Evolutionary conservation across 2,797 vertebrate species (phyloP), one percentile per base, ranked within the genome.

Genomic region (Sebastiscus tertius): DNA sequence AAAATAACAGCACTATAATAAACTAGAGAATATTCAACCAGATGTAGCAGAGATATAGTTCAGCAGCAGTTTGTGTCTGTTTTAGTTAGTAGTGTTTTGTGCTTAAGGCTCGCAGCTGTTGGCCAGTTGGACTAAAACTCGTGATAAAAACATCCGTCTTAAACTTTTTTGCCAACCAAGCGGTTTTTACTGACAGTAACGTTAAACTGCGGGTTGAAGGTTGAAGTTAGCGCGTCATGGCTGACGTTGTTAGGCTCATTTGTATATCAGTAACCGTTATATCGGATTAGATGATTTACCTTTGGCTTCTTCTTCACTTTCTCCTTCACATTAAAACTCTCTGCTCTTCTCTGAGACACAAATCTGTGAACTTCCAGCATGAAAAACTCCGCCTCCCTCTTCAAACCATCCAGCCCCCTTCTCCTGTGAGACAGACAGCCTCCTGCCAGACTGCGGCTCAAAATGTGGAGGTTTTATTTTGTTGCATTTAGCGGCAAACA

Each of bases 141-240:
- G 90, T 92, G 87, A 90, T 79, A 4, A 67, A 71, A 80, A 84
- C 84, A 85, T 86, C 75, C 82, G 84, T 63, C 11, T 5, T 1
- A 2, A 4, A 2, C 2, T 10, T 49, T 88, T 84, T 14, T 83
- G 86, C 85, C 22, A n/a, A 4, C 20, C 10, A 27, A 75, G 83
- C 77, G 6, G 55, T 72, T 77, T 77, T 24, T 58, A 8, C 59
- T 5, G 49, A 8, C 18, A 61, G 34, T 4, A 3, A 26, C 52
- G 24, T 24, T 26, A n/a, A 46, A 5, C 61, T 16, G 4, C 24
- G 22, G 42, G 42, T 18, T 46, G 16, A 46, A 24, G 13, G 34
- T 12, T 22, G 16, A 8, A 39, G 5, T 54, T 7, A n/a, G 5
- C 3, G 49, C 13, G 9, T 27, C 6, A 55, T 1, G 26, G 14